Percentiles rank a stretch among this genome's conserved stretches.
These are phyloP conservation scores for Cactoblastis cactorum DNA, from an alignment of 2,888 invertebrate species.

Conservation along the genomic window DNA sequence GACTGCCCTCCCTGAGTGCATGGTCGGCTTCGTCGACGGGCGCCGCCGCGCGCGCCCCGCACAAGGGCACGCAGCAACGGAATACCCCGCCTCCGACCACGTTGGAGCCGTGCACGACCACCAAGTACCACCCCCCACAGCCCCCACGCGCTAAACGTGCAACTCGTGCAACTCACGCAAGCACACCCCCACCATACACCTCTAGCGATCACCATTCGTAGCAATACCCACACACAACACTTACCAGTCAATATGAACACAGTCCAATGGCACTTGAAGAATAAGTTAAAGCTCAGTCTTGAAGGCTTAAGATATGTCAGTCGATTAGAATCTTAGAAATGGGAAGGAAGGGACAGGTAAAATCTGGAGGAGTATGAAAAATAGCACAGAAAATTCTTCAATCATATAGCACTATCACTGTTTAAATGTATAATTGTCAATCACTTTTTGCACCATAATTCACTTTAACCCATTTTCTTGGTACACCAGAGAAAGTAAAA, in stretches of 20 bases:
- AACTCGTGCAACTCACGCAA: slow-evolving; percentile 25
- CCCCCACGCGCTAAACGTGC: slow-evolving; percentile 59
- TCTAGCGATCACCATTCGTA: slow-evolving; percentile 23
- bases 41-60: slow-evolving; percentile 85
- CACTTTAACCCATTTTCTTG: slow-evolving; percentile 38
- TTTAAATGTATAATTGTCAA: not conserved
- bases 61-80: slow-evolving; percentile 91
- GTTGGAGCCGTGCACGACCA: slow-evolving; percentile 74
- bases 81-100: slow-evolving; percentile 88
- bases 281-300: slow-evolving; percentile 56
- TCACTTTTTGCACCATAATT: slow-evolving; percentile 12
- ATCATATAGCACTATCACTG: not conserved
- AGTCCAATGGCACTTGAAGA: slow-evolving; percentile 35
- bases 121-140: slow-evolving; percentile 62
- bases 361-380: not conserved
- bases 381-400: slow-evolving; percentile 4
- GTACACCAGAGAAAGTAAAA: slow-evolving; percentile 1
- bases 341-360: slow-evolving; percentile 17
- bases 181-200: slow-evolving; percentile 19
- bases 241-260: slow-evolving; percentile 18
- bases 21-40: slow-evolving; percentile 80
- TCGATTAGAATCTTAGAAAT: slow-evolving; percentile 27
- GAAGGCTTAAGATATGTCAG: slow-evolving; percentile 65
- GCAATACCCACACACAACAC: slow-evolving; percentile 29
- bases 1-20: slow-evolving; percentile 68